Evolutionary conservation across 2,888 invertebrate species (phyloP), one percentile per base, ranked within the genome.

Genomic region (Coelopa pilipes): DNA sequence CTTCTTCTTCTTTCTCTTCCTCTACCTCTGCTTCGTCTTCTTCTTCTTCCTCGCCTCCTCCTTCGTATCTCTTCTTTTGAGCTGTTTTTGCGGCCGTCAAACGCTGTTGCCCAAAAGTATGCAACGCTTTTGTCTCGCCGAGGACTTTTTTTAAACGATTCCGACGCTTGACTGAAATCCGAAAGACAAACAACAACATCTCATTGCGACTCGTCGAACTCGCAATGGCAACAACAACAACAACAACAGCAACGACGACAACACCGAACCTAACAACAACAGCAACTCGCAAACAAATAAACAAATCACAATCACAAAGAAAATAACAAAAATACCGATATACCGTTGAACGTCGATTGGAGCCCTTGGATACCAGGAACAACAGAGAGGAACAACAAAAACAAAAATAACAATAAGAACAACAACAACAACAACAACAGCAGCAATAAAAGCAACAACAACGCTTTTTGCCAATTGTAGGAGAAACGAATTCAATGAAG

Each of bases 301-400:
- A 55, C 66, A 62, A 15, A 65, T 15, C 15, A 17, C 34, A 17
- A 68, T 11, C 11, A 50, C 9, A 69, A 60, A 50, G 21, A 50
- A 47, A 65, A 60, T 19, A 3, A 15, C 46, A 66, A 50, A 71
- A 75, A 70, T 73, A n/a, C 73, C 72, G 62, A 72, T 63, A 60
- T 68, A 46, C 34, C 34, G 34, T 57, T 19, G 34, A 17, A 45
- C 15, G 45, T 47, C 53, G n/a, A 34, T 62, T 50, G 15, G 66
- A 72, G 45, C 68, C 68, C 73, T 70, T 75, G 67, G 75, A 73
- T 62, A 75, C 75, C 69, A 74, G 70, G 60, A 63, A 71, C 55
- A 59, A 74, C 60, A 59, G 49, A 49, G 0, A 65, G 17, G 46
- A 63, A 66, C 15, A 66, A 66, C 66, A 66, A n/a, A n/a, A n/a